A percentile compares a stretch with the other conserved stretches of the same genome.
Evolutionary conservation across 2,797 vertebrate species (phyloP).

Genomic region (Jordanella pulchra): DNA sequence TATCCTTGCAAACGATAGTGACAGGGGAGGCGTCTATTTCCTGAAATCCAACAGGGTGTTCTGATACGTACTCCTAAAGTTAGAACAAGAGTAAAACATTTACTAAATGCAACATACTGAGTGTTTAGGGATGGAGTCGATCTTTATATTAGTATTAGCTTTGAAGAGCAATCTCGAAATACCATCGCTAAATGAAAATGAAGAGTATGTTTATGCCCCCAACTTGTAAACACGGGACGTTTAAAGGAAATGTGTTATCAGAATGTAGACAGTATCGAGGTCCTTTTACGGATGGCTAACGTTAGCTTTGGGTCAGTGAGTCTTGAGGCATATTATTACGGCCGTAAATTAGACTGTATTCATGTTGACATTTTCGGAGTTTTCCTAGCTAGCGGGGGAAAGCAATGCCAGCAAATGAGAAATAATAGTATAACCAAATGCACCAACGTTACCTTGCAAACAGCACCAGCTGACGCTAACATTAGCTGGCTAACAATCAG

Average conservation of each 20-base stretch:
- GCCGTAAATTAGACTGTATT: constrained; percentile 39
- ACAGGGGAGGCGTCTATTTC: constrained; percentile 75
- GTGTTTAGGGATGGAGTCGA: not conserved
- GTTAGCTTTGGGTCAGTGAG: constrained; percentile 52
- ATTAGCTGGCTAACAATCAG: constrained; percentile 68
- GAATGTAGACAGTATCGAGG: constrained; percentile 56
- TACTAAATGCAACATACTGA: constrained; percentile 6
- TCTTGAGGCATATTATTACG: constrained; percentile 25
- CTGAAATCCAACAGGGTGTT: constrained; percentile 57
- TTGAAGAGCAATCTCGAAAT: not conserved
- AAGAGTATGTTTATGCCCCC: constrained; percentile 7
- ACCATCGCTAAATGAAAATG: no score
- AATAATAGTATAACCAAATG: constrained; percentile 30
- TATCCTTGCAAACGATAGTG: constrained; percentile 39
- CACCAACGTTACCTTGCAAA: constrained; percentile 61
- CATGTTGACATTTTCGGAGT: constrained; percentile 37
- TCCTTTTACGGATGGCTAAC: constrained; percentile 53
- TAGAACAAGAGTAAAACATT: constrained; percentile 49
- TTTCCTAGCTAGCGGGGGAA: constrained; percentile 1
- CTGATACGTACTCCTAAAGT: constrained; percentile 52
- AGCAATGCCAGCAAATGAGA: not conserved
- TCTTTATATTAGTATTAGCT: not conserved
- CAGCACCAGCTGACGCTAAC: constrained; percentile 71
- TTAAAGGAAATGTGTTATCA: constrained; percentile 57
- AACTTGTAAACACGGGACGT: constrained; percentile 71